A percentile compares a stretch with the other conserved stretches of the same genome.
Evolutionary conservation across 2,113 vertebrate species (phyloP).

Genomic region (Aviceda subcristata): DNA sequence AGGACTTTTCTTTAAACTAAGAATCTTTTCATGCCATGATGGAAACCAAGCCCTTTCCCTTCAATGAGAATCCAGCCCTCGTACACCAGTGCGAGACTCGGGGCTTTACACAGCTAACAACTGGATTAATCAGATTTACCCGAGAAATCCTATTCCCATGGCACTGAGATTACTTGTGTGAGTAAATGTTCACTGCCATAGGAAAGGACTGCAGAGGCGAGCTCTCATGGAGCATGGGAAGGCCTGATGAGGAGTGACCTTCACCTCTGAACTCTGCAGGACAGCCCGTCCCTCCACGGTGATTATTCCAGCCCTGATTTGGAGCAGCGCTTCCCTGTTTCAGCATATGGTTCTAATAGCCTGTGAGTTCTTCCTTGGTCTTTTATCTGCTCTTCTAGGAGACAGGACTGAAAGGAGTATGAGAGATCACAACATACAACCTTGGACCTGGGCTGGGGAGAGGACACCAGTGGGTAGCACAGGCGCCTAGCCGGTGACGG

Average conservation of each 20-base stretch:
- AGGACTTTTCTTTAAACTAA: background rate
- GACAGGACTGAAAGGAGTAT: background rate
- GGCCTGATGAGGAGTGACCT: background rate
- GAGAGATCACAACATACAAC: background rate
- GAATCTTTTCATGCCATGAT: background rate
- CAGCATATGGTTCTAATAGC: background rate
- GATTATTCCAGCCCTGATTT: background rate
- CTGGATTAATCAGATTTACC: background rate
- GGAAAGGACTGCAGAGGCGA: background rate
- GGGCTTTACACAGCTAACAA: background rate
- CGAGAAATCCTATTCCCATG: background rate
- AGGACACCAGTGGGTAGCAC: background rate
- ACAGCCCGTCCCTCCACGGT: background rate
- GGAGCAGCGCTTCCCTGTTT: background rate
- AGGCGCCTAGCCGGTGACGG: background rate
- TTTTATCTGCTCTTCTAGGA: background rate
- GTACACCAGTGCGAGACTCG: fast-evolving
- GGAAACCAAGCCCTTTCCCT: background rate
- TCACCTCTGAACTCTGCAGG: background rate
- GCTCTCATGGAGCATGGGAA: background rate
- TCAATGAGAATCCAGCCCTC: background rate
- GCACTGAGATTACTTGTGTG: background rate
- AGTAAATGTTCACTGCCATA: background rate
- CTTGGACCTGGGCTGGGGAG: background rate
- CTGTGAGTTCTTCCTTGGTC: background rate